Percentiles rank a stretch among this genome's conserved stretches.
Conservation (phyloP, 2,888 invertebrate genomes). For the Prostheceraeus crozeri region DNA sequence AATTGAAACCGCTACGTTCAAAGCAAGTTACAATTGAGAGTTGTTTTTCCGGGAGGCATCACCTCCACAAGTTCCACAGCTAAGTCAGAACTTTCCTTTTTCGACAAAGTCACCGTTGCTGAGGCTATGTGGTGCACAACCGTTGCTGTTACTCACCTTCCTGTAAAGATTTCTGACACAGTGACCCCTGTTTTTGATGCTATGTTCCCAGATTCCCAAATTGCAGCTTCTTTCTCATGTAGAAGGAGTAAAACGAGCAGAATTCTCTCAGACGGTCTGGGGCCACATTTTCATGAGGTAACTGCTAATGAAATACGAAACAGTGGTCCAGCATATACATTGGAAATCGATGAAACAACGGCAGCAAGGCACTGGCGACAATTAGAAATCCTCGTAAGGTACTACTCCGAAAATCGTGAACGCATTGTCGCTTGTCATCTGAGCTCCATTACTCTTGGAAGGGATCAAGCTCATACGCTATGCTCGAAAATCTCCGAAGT, state of each 20-base stretch:
- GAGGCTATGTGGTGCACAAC: slow-evolving; percentile 16
- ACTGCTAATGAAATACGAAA: slow-evolving; percentile 13
- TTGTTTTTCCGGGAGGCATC: no score
- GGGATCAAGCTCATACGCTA: slow-evolving; percentile 6
- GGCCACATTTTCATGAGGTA: neutral
- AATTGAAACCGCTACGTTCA: no score
- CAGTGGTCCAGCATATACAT: neutral
- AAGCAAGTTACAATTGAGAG: no score
- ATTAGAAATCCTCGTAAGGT: slow-evolving; percentile 8
- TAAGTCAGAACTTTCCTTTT: slow-evolving; percentile 8
- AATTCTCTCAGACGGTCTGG: slow-evolving; percentile 20
- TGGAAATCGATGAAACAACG: slow-evolving; percentile 21
- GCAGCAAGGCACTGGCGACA: slow-evolving; percentile 18
- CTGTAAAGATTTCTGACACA: slow-evolving; percentile 10
- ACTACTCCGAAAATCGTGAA: slow-evolving; percentile 4
- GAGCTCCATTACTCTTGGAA: slow-evolving; percentile 13
- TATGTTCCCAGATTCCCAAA: slow-evolving; percentile 17
- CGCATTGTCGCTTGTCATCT: neutral
- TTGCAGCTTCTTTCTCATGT: slow-evolving; percentile 6
- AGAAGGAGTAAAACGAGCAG: slow-evolving; percentile 1
- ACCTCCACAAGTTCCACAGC: no score
- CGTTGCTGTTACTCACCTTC: slow-evolving; percentile 1
- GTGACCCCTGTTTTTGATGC: neutral
- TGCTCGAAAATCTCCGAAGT: neutral
- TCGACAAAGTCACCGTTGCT: neutral